phyloP scores from a whole-genome alignment of 2,888 invertebrate species.

The Melieria picta region DNA sequence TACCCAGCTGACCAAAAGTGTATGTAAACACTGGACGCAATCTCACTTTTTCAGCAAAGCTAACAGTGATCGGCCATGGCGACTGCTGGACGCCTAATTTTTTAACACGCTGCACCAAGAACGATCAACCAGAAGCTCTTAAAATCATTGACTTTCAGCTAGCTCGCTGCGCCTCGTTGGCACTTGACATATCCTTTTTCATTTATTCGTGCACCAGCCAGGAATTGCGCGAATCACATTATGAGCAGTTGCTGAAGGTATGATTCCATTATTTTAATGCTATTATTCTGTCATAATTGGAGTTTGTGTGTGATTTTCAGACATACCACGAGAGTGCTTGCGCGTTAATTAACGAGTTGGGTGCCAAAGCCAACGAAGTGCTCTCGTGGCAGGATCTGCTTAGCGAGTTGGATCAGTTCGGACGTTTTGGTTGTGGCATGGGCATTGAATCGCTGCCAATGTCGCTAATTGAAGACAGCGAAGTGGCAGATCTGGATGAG shows the following conservation, averaged over 20 bases:
- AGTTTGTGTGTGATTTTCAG: constrained; percentile 55
- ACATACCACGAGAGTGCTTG: constrained; percentile 72
- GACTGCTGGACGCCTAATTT: constrained; percentile 84
- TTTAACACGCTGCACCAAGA: constrained; percentile 67
- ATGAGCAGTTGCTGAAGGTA: constrained; percentile 66
- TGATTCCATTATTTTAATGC: neutral
- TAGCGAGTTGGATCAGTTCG: constrained; percentile 67
- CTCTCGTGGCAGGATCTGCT: constrained; percentile 61
- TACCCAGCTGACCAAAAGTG: neutral
- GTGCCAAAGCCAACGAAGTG: constrained; percentile 70
- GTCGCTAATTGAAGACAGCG: constrained; percentile 68
- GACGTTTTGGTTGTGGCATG: constrained; percentile 69
- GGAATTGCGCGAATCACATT: constrained; percentile 69
- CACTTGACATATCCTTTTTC: constrained; percentile 67
- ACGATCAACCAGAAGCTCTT: constrained; percentile 51
- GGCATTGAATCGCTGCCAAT: constrained; percentile 69
- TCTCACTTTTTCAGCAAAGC: constrained; percentile 35
- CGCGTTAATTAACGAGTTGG: constrained; percentile 69
- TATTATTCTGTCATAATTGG: neutral
- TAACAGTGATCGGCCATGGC: constrained; percentile 75
- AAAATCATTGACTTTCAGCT: constrained; percentile 79
- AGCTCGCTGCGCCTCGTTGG: constrained; percentile 63
- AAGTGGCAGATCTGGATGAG: constrained; percentile 68
- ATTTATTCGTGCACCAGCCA: constrained; percentile 73
- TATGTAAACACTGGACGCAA: neutral